Evolutionary conservation across 2,113 vertebrate genomes (phyloP).

Genomic region (Burhinus oedicnemus): DNA sequence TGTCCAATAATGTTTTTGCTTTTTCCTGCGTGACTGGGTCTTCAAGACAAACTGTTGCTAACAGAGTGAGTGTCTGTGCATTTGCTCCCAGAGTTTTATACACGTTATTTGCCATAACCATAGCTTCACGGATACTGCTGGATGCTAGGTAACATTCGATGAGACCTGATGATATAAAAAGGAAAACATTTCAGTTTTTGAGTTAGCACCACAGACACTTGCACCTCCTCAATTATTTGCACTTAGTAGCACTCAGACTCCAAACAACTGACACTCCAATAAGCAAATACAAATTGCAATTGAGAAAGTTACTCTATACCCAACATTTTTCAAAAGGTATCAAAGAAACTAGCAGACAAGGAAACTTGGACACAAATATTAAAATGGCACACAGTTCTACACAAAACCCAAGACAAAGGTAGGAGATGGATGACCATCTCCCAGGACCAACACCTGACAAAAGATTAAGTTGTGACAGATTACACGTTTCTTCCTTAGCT

Average conservation of each 20-base stretch:
- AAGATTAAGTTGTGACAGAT: neutral
- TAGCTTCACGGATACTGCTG: constrained; percentile 95
- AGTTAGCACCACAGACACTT: neutral
- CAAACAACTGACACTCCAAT: neutral
- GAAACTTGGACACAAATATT: neutral
- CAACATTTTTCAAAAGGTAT: neutral
- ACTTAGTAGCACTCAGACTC: neutral
- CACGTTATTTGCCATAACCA: constrained; percentile 98
- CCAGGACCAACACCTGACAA: neutral
- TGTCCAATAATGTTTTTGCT: constrained; percentile 93
- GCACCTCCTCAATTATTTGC: neutral
- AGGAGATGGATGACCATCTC: neutral
- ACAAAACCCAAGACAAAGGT: neutral
- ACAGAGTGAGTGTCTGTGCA: constrained; percentile 93
- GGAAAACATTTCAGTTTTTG: neutral
- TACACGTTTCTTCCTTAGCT: neutral
- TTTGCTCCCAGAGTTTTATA: constrained; percentile 97
- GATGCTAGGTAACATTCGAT: constrained; percentile 97
- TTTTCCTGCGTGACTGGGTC: constrained; percentile 97
- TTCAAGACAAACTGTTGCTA: constrained; percentile 95
- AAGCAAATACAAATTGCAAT: neutral
- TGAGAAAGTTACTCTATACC: neutral
- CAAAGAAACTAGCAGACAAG: neutral
- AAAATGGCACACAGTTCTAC: neutral
- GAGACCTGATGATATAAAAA: constrained; percentile 79